These are phyloP conservation scores for Paratilapia polleni DNA, from an alignment of 2,113 vertebrate genomes.

Conservation along the genomic window DNA sequence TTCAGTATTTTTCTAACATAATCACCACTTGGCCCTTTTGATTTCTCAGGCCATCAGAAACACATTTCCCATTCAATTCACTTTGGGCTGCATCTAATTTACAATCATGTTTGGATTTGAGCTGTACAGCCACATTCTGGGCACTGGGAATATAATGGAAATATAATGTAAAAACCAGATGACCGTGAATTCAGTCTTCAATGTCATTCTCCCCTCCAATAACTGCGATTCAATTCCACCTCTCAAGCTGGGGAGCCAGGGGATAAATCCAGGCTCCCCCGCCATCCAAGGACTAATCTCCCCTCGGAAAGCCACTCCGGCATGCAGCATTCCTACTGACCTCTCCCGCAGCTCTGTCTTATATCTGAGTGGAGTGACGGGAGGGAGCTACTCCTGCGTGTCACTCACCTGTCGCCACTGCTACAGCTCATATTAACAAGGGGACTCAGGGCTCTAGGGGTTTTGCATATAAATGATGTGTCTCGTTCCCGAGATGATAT, in stretches of 20 bases:
- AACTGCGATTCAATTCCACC: slow-evolving; percentile 64
- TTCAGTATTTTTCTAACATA: slow-evolving; percentile 23
- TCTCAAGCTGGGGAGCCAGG: slow-evolving; percentile 54
- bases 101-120: slow-evolving; percentile 43
- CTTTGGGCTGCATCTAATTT: slow-evolving; percentile 33
- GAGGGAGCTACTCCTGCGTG: slow-evolving; percentile 33
- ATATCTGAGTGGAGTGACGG: slow-evolving; percentile 20
- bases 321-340: slow-evolving; percentile 56
- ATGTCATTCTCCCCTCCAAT: slow-evolving; percentile 68
- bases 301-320: slow-evolving; percentile 61
- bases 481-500: slow-evolving; percentile 63
- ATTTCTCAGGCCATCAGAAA: slow-evolving; percentile 17
- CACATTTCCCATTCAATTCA: slow-evolving; percentile 22
- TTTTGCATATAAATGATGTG: slow-evolving; percentile 79
- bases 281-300: slow-evolving; percentile 63
- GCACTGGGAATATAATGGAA: slow-evolving; percentile 51
- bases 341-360: slow-evolving; percentile 50
- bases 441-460: slow-evolving; percentile 56
- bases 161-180: slow-evolving; percentile 74
- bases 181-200: slow-evolving; percentile 70
- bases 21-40: slow-evolving; percentile 33
- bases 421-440: slow-evolving; percentile 72
- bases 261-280: slow-evolving; percentile 62
- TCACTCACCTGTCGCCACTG: slow-evolving; percentile 68
- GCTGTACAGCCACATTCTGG: slow-evolving; percentile 23